These are phyloP conservation scores for Volucella inanis DNA, from an alignment of 2,888 invertebrate genomes.

Conservation along the genomic window DNA sequence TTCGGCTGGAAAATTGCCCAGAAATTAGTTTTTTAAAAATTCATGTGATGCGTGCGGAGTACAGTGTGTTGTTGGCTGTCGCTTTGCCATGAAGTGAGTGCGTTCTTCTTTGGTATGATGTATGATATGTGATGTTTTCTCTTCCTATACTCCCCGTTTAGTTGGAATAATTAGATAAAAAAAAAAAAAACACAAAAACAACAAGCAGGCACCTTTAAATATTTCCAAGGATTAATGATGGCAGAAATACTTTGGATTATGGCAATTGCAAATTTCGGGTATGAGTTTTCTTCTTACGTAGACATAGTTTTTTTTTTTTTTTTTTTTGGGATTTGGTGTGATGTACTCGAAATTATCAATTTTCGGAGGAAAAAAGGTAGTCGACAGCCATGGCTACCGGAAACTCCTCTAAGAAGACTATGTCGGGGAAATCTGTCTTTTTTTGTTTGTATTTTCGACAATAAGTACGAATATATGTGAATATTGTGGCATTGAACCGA, in stretches of 20 bases:
- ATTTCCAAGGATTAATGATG: conserved; percentile 58
- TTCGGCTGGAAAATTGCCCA: too few species aligned
- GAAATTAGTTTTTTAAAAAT: conserved; percentile 70
- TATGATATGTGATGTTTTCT: conserved; percentile 27
- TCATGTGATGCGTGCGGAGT: conserved; percentile 45
- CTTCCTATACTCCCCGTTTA: too few species aligned
- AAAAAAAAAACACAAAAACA: background rate
- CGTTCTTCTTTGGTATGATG: background rate
- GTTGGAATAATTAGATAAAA: background rate
- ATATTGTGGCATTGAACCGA: too few species aligned
- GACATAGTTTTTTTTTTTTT: background rate
- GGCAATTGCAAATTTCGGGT: conserved; percentile 42
- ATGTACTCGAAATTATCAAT: conserved; percentile 8
- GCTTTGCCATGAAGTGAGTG: too few species aligned
- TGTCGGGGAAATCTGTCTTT: too few species aligned
- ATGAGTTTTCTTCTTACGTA: background rate
- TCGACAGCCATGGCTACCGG: too few species aligned
- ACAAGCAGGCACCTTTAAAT: conserved; percentile 10
- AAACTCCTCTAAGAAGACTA: too few species aligned
- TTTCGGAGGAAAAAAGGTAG: too few species aligned
- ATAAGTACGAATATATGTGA: too few species aligned
- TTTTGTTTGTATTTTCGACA: too few species aligned
- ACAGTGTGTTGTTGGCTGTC: background rate
- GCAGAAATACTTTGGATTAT: conserved; percentile 62
- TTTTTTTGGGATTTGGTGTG: background rate